A percentile compares a stretch with the other conserved stretches of the same genome.
These are phyloP conservation scores for Oryzias woworae DNA, from an alignment of 2,113 vertebrate species.

Conservation along the genomic window DNA sequence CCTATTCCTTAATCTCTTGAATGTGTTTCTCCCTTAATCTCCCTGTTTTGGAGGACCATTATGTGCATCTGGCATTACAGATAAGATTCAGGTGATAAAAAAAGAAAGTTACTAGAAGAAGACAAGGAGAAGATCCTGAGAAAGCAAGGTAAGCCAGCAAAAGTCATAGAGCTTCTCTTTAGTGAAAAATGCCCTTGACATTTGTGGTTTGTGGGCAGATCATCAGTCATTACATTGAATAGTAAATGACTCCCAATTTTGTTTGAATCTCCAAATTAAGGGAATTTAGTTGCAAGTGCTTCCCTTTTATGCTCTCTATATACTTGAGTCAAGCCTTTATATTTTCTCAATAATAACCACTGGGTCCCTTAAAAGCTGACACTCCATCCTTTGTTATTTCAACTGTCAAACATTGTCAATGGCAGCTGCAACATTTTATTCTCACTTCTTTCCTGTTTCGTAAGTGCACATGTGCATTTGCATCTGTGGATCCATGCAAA, in stretches of 20 bases:
- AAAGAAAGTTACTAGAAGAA: constrained; percentile 31
- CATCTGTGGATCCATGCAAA: background rate
- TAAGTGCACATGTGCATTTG: background rate
- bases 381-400: constrained; percentile 21
- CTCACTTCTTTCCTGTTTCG: constrained; percentile 1
- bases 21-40: constrained; percentile 15
- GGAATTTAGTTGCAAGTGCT: constrained; percentile 5
- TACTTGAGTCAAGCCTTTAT: constrained; percentile 9
- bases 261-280: constrained; percentile 2
- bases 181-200: constrained; percentile 28
- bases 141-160: constrained; percentile 11
- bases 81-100: constrained; percentile 55
- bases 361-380: constrained; percentile 5
- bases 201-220: background rate
- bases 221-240: background rate
- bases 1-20: constrained; percentile 8
- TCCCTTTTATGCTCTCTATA: constrained; percentile 2
- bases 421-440: constrained; percentile 17
- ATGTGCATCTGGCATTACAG: constrained; percentile 44
- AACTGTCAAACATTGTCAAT: constrained; percentile 13
- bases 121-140: constrained; percentile 20
- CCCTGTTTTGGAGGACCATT: constrained; percentile 18
- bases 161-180: background rate
- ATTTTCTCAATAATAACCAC: constrained; percentile 15
- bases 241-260: constrained; percentile 8